phyloP scores from a whole-genome alignment of 2,113 vertebrate genomes.

The Heterotilapia buettikoferi region DNA sequence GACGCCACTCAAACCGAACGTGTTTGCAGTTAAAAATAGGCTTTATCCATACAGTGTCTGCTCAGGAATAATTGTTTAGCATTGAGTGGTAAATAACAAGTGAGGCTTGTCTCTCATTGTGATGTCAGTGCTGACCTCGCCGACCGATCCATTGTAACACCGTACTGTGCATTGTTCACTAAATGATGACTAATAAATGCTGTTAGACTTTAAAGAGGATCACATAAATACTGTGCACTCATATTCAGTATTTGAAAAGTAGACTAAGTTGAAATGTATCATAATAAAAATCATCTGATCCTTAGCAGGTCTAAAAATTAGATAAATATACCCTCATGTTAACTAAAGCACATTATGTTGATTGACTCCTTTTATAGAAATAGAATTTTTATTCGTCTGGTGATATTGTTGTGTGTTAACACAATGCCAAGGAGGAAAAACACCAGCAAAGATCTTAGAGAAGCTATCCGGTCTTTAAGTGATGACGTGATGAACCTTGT shows the following conservation, averaged over 20 bases:
- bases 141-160: not conserved
- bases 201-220: too few relatives aligned
- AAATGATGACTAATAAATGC: not conserved
- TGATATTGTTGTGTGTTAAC: not conserved
- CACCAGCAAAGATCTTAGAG: not conserved
- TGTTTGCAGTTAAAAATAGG: not conserved
- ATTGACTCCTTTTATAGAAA: not conserved
- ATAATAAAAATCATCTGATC: not conserved
- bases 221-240: too few relatives aligned
- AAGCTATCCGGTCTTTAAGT: not conserved
- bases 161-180: not conserved
- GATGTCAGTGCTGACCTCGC: not conserved
- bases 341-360: not conserved
- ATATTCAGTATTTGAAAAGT: too few relatives aligned
- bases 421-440: not conserved
- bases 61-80: not conserved
- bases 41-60: not conserved
- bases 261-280: too few relatives aligned
- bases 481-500: not conserved
- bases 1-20: not conserved
- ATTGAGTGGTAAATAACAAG: not conserved
- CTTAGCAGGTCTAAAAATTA: not conserved
- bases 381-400: not conserved
- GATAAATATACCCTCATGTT: not conserved
- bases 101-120: not conserved